phyloP scores from a whole-genome alignment of 2,113 vertebrate genomes.

The Prionailurus bengalensis region DNA sequence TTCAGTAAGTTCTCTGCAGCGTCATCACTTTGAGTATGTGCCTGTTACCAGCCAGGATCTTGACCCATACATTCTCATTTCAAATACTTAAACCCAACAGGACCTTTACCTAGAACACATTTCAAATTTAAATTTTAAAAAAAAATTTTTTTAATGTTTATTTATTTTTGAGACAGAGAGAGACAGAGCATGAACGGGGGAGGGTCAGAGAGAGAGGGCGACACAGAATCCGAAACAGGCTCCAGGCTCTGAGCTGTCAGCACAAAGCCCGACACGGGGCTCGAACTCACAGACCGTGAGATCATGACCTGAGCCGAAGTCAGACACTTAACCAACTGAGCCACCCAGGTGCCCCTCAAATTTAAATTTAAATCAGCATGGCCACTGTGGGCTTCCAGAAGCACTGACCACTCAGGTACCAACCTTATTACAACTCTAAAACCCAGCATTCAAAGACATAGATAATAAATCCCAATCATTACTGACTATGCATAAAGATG shows the following conservation, averaged over 20 bases:
- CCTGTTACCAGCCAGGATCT: not conserved
- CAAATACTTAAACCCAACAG: not conserved
- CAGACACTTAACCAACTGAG: too few species aligned
- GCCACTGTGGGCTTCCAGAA: not conserved
- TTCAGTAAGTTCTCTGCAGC: not conserved
- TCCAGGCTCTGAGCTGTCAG: too few species aligned
- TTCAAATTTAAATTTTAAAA: not conserved
- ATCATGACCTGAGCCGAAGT: too few species aligned
- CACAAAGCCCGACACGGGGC: too few species aligned
- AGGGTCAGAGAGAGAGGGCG: too few species aligned
- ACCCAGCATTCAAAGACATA: not conserved
- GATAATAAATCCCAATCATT: not conserved
- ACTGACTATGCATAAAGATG: not conserved
- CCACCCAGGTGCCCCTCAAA: too few species aligned
- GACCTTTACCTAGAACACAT: not conserved
- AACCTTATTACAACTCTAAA: slow-evolving; percentile 16
- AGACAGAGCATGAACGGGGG: too few species aligned
- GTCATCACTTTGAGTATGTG: not conserved
- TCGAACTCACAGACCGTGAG: too few species aligned
- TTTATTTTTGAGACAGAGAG: too few species aligned
- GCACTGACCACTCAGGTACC: not conserved
- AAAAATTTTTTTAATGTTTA: too few species aligned
- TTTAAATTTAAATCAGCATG: not conserved
- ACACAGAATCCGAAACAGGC: too few species aligned
- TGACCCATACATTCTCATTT: not conserved